Base-by-base conservation (phyloP, 2,113 vertebrate genomes). In the Hassar affinis region DNA sequence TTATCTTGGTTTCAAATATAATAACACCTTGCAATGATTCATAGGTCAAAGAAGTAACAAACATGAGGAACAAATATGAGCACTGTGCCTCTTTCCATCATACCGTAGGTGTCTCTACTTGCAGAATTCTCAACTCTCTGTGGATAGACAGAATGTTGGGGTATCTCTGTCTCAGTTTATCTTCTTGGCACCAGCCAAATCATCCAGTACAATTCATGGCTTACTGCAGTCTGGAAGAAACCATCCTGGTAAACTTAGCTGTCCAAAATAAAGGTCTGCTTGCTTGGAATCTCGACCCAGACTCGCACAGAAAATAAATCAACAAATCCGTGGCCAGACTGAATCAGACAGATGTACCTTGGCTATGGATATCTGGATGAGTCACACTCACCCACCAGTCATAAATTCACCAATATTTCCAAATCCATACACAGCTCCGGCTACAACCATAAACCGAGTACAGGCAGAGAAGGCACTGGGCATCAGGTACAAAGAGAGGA, bases 21-120 rank as follows among this genome's bases (percentile, higher is more conserved):
- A 78, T 81, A 84, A 80, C 59, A 75, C 38, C 18, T 61, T 75
- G n/a, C 51, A 25, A 87, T 79, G 35, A 78, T 81, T 68, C 57
- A 66, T 6, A 38, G 33, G 61, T 71, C 35, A 78, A 77, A 75
- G 9, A 77, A 71, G 18, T 30, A 80, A 27, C 30, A 27, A 47
- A n/a, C 22, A 83, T 18, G 27, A 52, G 18, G 20, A 30, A 35
- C 30, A 56, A 22, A 22, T 56, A 35, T 38, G 18, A 77, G 8
- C 18, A 56, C 30, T 59, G 15, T 6, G 3, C n/a, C 38, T 30
- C 56, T 82, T 83, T 47, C 15, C 15, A 14, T n/a, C 30, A 78
- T 12, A n/a, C n/a, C n/a, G n/a, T n/a, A 25, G 22, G 3, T 25
- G 6, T 17, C 68, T 75, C 52, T 66, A 6, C 59, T 54, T 33